A percentile compares a stretch with the other conserved stretches of the same genome.
These are phyloP conservation scores for Celastrina argiolus DNA, from an alignment of 2,888 invertebrate species.

Conservation along the genomic window DNA sequence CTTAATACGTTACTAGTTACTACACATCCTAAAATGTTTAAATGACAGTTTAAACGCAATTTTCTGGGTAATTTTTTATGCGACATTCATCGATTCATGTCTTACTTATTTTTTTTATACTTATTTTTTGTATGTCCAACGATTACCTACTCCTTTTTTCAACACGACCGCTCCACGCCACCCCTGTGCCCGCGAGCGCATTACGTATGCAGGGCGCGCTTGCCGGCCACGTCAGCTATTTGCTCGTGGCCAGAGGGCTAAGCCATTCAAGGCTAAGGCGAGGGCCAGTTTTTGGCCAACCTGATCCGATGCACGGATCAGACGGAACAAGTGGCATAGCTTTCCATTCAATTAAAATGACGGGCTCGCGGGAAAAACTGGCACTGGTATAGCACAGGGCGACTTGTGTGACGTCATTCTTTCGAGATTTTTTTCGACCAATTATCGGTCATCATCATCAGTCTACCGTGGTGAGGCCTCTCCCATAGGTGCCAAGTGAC, in stretches of 20 bases:
- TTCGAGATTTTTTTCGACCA: background rate
- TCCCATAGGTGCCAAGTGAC: no score
- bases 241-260: slow-evolving; percentile 75
- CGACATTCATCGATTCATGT: no score
- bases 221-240: slow-evolving; percentile 76
- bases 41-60: no score
- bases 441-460: no score
- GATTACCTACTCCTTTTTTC: no score
- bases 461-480: no score
- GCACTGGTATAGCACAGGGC: slow-evolving; percentile 1
- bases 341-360: slow-evolving; percentile 26
- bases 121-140: no score
- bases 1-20: no score
- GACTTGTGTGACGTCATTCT: slow-evolving; percentile 9
- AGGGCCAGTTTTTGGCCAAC: slow-evolving; percentile 75
- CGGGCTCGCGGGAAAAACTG: slow-evolving; percentile 19
- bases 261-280: slow-evolving; percentile 77
- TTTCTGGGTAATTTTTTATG: no score
- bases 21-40: no score
- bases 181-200: slow-evolving; percentile 42
- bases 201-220: slow-evolving; percentile 76
- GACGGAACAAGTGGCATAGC: slow-evolving; percentile 30
- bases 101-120: no score
- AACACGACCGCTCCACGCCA: slow-evolving; percentile 29
- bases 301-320: slow-evolving; percentile 53